phyloP scores from a whole-genome alignment of 2,888 invertebrate genomes.

The Meganola albula region DNA sequence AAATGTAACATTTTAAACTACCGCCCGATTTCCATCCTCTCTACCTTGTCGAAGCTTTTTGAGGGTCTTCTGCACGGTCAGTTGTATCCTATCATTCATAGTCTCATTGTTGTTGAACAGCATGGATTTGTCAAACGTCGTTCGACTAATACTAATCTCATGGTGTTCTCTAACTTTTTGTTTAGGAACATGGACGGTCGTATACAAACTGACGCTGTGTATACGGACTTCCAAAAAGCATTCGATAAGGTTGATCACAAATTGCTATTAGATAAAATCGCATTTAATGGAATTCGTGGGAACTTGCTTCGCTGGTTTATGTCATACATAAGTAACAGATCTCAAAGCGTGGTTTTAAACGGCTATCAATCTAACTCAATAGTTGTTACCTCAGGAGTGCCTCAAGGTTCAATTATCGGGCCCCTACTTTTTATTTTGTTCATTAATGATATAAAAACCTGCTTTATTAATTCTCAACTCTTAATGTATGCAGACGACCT shows the following conservation, averaged over 20 bases:
- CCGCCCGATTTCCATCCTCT: slow-evolving; percentile 3
- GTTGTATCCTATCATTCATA: slow-evolving; percentile 3
- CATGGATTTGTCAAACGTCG: slow-evolving; percentile 8
- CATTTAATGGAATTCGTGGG: neutral
- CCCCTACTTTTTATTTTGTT: neutral
- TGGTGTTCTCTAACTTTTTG: slow-evolving; percentile 1
- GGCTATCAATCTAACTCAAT: neutral
- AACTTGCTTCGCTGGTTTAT: slow-evolving; percentile 2
- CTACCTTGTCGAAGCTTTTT: slow-evolving; percentile 5
- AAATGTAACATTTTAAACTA: neutral
- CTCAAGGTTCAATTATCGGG: neutral
- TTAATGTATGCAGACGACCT: too few relatives aligned
- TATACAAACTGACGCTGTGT: slow-evolving; percentile 6
- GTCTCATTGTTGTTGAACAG: neutral
- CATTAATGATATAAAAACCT: neutral
- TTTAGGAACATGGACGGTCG: slow-evolving; percentile 1
- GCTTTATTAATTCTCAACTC: neutral
- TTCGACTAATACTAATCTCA: slow-evolving; percentile 5
- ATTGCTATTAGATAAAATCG: neutral
- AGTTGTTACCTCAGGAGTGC: neutral
- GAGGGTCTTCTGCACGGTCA: slow-evolving; percentile 3
- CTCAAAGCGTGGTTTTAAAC: neutral
- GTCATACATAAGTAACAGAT: slow-evolving; percentile 2
- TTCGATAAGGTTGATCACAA: slow-evolving; percentile 5
- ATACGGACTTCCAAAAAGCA: slow-evolving; percentile 6